Conservation (phyloP, 2,113 vertebrate species). For the Mobula hypostoma region DNA sequence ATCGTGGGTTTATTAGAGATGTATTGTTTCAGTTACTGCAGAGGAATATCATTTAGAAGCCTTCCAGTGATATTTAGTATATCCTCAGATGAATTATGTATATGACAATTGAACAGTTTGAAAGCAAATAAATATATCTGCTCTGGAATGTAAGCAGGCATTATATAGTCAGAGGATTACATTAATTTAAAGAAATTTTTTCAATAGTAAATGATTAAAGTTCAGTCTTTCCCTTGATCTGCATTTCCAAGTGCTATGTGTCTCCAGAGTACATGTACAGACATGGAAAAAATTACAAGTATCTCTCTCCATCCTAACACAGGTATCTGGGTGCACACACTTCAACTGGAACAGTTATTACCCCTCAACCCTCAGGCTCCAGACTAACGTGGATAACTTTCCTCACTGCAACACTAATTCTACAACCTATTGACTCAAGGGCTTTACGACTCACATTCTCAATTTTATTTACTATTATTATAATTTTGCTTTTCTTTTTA, state of each 20-base stretch:
- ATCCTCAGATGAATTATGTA: neutral
- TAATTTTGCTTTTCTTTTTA: too few species aligned
- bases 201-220: constrained; percentile 1
- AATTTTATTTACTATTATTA: too few species aligned
- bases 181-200: neutral
- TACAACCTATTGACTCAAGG: too few species aligned
- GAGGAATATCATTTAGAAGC: neutral
- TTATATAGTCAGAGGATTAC: neutral
- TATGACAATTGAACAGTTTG: neutral
- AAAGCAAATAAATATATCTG: neutral
- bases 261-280: neutral
- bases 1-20: neutral
- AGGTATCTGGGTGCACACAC: too few species aligned
- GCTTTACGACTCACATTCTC: too few species aligned
- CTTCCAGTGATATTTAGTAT: neutral
- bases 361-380: too few species aligned
- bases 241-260: neutral
- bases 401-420: too few species aligned
- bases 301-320: neutral
- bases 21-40: neutral
- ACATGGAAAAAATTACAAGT: neutral
- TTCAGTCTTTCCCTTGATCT: neutral
- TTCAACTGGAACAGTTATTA: neutral
- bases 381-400: too few species aligned
- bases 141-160: neutral